Conservation (phyloP, 1,140 invertebrate species). For the Drosophila athabasca region DNA sequence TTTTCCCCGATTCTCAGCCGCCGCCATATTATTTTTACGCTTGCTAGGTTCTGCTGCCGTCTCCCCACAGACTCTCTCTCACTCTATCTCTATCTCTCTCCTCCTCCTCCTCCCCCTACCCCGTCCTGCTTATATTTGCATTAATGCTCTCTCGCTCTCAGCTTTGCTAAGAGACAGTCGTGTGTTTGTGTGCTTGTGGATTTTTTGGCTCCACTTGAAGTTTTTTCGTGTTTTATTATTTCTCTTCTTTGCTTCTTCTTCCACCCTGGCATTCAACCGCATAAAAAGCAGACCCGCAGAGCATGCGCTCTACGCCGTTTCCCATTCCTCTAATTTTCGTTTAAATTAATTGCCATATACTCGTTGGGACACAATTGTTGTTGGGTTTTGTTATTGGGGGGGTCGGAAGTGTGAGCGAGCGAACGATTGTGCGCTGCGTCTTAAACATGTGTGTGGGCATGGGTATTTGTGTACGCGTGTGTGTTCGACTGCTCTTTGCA, state of each 20-base stretch:
- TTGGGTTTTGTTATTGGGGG: slow-evolving; percentile 45
- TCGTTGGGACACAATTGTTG: slow-evolving; percentile 38
- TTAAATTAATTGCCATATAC: slow-evolving; percentile 57
- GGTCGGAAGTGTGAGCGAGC: slow-evolving; percentile 54
- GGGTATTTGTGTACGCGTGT: slow-evolving; percentile 6
- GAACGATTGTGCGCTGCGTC: slow-evolving; percentile 2
- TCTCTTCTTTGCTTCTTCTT: slow-evolving; percentile 21
- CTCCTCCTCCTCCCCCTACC: background rate
- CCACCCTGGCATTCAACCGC: slow-evolving; percentile 56
- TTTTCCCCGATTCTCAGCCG: slow-evolving; percentile 27
- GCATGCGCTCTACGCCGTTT: slow-evolving; percentile 67
- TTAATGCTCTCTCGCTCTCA: slow-evolving; percentile 49
- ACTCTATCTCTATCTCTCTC: no score
- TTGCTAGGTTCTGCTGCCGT: slow-evolving; percentile 55
- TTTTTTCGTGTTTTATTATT: slow-evolving; percentile 57
- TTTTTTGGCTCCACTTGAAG: slow-evolving; percentile 18
- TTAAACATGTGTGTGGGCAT: background rate
- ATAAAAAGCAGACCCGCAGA: slow-evolving; percentile 47
- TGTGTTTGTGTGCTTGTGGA: slow-evolving; percentile 20
- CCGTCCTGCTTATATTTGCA: background rate
- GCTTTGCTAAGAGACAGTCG: slow-evolving; percentile 49
- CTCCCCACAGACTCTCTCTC: background rate
- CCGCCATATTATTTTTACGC: slow-evolving; percentile 77
- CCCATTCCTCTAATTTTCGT: slow-evolving; percentile 25
- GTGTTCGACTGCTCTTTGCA: slow-evolving; percentile 32